Percentiles rank a stretch among this genome's conserved stretches.
Conservation (phyloP, 2,113 vertebrate genomes). For the Desmodus rotundus region DNA sequence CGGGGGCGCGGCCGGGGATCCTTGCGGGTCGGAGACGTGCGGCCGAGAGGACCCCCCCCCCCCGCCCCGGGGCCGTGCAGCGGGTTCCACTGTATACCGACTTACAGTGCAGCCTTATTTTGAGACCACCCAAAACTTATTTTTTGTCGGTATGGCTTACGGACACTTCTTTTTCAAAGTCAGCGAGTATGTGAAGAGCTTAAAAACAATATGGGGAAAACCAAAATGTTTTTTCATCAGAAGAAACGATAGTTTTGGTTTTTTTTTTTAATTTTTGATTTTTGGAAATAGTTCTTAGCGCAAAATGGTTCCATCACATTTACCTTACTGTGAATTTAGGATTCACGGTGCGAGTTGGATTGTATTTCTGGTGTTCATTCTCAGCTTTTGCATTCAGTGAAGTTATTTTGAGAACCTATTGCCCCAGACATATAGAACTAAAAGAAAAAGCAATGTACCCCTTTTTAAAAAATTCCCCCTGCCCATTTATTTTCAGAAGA, state of each 20-base stretch:
- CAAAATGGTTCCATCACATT: not conserved
- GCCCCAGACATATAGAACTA: not conserved
- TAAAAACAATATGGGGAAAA: not conserved
- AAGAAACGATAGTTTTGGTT: not conserved
- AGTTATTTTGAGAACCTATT: constrained; percentile 47
- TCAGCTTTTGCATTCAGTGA: constrained; percentile 44
- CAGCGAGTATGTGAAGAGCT: not conserved
- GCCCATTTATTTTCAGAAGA: constrained; percentile 3
- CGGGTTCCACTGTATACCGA: not conserved
- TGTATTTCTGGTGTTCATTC: constrained; percentile 47
- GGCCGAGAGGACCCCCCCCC: not conserved
- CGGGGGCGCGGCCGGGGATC: not conserved
- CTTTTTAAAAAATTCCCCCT: too few species aligned
- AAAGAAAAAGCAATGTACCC: not conserved
- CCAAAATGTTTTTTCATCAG: not conserved
- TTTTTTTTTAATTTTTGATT: not conserved
- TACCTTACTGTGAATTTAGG: not conserved
- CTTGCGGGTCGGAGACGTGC: not conserved
- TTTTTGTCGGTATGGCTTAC: not conserved
- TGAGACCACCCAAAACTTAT: not conserved
- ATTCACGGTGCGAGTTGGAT: constrained; percentile 24
- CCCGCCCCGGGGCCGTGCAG: not conserved
- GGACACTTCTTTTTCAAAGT: not conserved
- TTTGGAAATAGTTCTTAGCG: not conserved
- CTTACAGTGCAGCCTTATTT: not conserved